phyloP scores from a whole-genome alignment of 92 coral and sea anemone genomes.

The Actinostola sp. region DNA sequence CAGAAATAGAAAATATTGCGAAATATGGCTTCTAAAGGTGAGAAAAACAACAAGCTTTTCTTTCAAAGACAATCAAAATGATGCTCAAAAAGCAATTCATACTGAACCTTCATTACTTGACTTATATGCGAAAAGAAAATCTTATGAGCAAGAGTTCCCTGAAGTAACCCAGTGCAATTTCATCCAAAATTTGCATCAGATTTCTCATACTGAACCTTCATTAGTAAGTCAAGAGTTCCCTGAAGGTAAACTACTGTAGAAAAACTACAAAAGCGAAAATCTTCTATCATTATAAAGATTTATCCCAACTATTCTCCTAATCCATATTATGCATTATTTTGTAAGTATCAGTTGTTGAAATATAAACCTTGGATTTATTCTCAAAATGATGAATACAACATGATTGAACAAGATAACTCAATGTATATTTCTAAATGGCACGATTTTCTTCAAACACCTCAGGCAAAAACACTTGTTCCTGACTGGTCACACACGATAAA shows the following conservation, averaged over 20 bases:
- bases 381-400: not conserved
- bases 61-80: slow-evolving; percentile 36
- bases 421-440: slow-evolving; percentile 15
- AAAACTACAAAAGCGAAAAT: not conserved
- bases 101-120: slow-evolving; percentile 37
- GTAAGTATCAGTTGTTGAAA: slow-evolving; percentile 34
- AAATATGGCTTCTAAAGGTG: no score
- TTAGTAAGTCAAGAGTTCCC: no score
- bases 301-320: slow-evolving; percentile 40
- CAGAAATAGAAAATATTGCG: no score
- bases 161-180: slow-evolving; percentile 9
- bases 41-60: slow-evolving; percentile 17
- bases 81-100: not conserved
- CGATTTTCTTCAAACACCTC: not conserved
- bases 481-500: slow-evolving; percentile 33
- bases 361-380: slow-evolving; percentile 42
- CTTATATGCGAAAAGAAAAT: slow-evolving; percentile 9
- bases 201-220: no score
- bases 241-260: not conserved
- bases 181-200: slow-evolving; percentile 20
- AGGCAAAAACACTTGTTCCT: slow-evolving; percentile 16
- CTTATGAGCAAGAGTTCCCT: slow-evolving; percentile 18
- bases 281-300: slow-evolving; percentile 13
- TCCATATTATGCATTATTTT: slow-evolving; percentile 19
- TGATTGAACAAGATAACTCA: not conserved